Percentiles rank a stretch among this genome's conserved stretches.
These are phyloP conservation scores for Lochmaea crataegi DNA, from an alignment of 2,888 invertebrate species.

Conservation along the genomic window DNA sequence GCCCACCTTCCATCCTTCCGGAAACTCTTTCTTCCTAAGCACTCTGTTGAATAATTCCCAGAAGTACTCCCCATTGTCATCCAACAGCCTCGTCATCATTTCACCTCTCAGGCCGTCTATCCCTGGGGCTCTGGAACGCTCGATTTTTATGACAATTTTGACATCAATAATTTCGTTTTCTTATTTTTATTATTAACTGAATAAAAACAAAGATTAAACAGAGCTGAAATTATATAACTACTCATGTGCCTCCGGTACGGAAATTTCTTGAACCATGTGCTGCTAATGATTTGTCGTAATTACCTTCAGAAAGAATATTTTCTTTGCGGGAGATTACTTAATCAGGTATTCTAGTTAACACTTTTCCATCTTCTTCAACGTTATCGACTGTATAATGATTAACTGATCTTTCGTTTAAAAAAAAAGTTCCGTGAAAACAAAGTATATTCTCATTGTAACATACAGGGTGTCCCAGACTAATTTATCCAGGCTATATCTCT, in stretches of 20 bases:
- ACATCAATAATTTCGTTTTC: too few relatives aligned
- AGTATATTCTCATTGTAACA: not conserved
- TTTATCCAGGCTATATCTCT: too few relatives aligned
- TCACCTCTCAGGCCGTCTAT: too few relatives aligned
- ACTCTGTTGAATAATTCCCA: too few relatives aligned
- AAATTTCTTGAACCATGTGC: conserved; percentile 25
- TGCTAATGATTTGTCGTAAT: conserved; percentile 35
- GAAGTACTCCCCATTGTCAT: too few relatives aligned
- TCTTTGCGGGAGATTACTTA: conserved; percentile 24
- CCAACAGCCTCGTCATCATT: too few relatives aligned
- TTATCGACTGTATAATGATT: not conserved
- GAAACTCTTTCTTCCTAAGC: too few relatives aligned
- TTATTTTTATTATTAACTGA: not conserved
- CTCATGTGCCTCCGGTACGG: conserved; percentile 26
- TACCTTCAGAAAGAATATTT: conserved; percentile 22
- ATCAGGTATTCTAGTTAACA: conserved; percentile 27
- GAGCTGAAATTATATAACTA: conserved; percentile 37
- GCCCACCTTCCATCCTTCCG: too few relatives aligned
- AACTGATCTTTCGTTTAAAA: not conserved
- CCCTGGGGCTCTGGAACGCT: too few relatives aligned
- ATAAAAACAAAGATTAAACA: not conserved
- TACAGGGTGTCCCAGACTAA: too few relatives aligned
- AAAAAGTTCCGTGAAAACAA: not conserved
- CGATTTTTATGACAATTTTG: too few relatives aligned
- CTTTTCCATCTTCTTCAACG: conserved; percentile 16